Percentiles rank a stretch among this genome's conserved stretches.
Evolutionary conservation across 2,113 vertebrate species (phyloP).

Genomic region (Phalacrocorax pelagicus): DNA sequence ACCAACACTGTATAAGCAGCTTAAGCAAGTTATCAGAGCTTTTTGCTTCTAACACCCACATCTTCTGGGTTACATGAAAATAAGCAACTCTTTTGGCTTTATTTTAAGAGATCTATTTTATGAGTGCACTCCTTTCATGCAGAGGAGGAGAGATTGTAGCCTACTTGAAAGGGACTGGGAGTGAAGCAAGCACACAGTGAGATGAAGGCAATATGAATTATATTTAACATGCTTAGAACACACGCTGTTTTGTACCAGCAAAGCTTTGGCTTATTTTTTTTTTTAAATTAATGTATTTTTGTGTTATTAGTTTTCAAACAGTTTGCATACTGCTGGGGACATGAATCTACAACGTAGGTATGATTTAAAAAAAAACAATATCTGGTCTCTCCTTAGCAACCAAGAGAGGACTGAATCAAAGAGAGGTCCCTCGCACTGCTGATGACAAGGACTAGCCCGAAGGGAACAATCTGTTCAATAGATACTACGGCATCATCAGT

Average conservation of each 20-base stretch:
- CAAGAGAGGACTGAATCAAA: background rate
- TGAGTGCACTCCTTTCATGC: background rate
- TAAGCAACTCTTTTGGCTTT: background rate
- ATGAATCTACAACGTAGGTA: background rate
- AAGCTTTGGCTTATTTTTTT: background rate
- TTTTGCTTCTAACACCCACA: background rate
- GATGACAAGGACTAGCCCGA: background rate
- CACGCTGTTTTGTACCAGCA: background rate
- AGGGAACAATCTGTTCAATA: background rate
- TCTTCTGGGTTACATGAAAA: background rate
- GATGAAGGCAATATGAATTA: background rate
- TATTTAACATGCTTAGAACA: background rate
- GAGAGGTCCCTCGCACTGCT: background rate
- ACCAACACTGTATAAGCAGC: background rate
- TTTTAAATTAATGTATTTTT: background rate
- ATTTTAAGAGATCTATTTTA: background rate
- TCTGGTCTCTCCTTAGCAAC: background rate
- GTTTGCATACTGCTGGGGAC: background rate
- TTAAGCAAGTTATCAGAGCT: background rate
- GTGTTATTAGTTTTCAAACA: background rate
- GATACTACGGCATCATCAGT: background rate
- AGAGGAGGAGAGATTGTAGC: conserved; percentile 8
- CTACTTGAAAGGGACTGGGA: background rate
- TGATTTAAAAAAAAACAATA: background rate
- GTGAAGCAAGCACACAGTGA: background rate